Conservation (phyloP, 2,888 invertebrate genomes). For the Drosophila borealis region DNA sequence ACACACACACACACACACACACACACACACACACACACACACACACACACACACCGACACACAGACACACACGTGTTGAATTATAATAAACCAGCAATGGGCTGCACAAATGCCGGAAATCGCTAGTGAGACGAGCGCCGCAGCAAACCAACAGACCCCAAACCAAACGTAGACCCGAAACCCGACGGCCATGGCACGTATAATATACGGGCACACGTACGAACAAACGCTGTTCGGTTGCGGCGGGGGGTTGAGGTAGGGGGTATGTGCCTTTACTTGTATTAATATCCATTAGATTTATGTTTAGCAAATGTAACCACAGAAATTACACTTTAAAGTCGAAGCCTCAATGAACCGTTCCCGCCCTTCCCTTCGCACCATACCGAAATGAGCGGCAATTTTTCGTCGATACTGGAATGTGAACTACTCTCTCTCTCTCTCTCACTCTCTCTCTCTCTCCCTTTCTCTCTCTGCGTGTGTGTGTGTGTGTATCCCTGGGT, state of each 20-base stretch:
- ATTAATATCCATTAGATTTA: conserved; percentile 80
- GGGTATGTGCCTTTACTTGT: conserved; percentile 55
- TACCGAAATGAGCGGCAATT: conserved; percentile 62
- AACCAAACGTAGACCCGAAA: conserved; percentile 5
- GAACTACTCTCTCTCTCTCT: not conserved
- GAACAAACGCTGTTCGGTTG: not conserved
- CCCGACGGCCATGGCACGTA: conserved; percentile 57
- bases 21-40: conserved; percentile 18
- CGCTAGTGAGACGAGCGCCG: conserved; percentile 59
- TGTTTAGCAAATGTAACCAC: conserved; percentile 77
- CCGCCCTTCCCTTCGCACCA: not conserved
- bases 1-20: conserved; percentile 3
- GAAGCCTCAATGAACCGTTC: conserved; percentile 9
- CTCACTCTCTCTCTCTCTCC: too few species aligned
- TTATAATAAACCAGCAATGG: conserved; percentile 77
- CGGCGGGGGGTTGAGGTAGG: not conserved
- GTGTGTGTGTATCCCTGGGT: not conserved
- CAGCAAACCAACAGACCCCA: conserved; percentile 28
- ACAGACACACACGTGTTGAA: conserved; percentile 69
- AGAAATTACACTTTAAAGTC: conserved; percentile 78
- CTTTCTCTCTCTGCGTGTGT: not conserved
- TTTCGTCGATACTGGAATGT: conserved; percentile 71
- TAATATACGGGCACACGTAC: conserved; percentile 73
- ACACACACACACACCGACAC: too few species aligned
- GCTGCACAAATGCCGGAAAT: conserved; percentile 75